Evolutionary conservation across 2,113 vertebrate genomes (phyloP), one percentile per base, ranked within the genome.

Genomic region (Uropsilus gracilis): DNA sequence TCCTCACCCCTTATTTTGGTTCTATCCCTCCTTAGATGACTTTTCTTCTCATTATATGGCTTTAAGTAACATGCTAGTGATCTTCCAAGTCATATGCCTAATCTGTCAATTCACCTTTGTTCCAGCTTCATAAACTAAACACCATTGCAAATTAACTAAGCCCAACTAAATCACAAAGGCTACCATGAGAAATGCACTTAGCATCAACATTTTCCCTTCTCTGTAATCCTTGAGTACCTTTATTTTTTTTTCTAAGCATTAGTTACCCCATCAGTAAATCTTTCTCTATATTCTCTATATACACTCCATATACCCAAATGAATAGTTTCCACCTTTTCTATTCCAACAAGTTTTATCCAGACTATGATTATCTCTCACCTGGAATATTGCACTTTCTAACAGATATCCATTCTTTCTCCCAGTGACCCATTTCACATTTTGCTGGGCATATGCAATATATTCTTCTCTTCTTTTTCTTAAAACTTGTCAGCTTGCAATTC

Each of bases 381-480:
- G 13, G 37, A 89, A 78, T 53, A 53, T 1, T 69, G 18, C 18
- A 55, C 4, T 34, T 66, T n/a, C 32, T 85, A 88, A 55, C 5
- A 55, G 26, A 63, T 3, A 2, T 75, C 12, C 11, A 46, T 8
- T 46, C 12, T 86, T 68, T 63, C 94, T 68, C 22, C 4, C 63
- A 81, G 8, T 32, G 50, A 63, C 44, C n/a, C 37, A 59, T 55
- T 42, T 37, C 22, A 24, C 2, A 8, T 39, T 95, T 92, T 95
- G 13, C 16, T n/a, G 17, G 37, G 28, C 16, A 68, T 57, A 26
- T 18, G n/a, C 7, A 86, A 8, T 80, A 69, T 20, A 75, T 86
- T 5, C 44, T n/a, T n/a, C n/a, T n/a, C n/a, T n/a, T 92, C 22
- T 18, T 9, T 93, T 92, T 90, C 26, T 57, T 69, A 68, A 94